These are phyloP conservation scores for Bombylius discolor DNA, from an alignment of 2,888 invertebrate species.

Conservation along the genomic window DNA sequence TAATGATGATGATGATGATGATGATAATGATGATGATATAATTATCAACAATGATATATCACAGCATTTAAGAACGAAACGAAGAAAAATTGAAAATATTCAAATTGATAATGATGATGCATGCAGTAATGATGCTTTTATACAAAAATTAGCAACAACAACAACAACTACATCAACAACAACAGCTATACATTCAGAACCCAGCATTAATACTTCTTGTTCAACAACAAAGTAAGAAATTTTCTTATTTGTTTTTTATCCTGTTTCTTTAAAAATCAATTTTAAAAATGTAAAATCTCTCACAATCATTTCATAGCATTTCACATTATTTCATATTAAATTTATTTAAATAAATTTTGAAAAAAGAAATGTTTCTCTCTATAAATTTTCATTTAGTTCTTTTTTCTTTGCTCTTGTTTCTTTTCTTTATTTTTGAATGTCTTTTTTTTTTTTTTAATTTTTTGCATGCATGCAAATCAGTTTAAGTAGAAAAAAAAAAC, in stretches of 20 bases:
- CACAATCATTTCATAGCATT: too few relatives aligned
- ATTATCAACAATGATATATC: slow-evolving; percentile 1
- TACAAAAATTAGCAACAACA: slow-evolving; percentile 29
- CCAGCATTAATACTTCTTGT: slow-evolving; percentile 13
- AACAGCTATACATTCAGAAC: slow-evolving; percentile 1
- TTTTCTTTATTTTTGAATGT: too few relatives aligned
- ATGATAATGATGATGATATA: background rate
- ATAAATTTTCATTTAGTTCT: too few relatives aligned
- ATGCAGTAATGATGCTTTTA: slow-evolving; percentile 36
- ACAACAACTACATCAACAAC: slow-evolving; percentile 12
- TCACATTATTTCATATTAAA: too few relatives aligned
- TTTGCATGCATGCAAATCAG: too few relatives aligned
- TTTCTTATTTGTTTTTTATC: background rate
- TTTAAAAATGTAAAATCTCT: too few relatives aligned
- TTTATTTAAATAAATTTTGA: too few relatives aligned
- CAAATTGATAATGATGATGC: slow-evolving; percentile 36
- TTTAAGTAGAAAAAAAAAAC: too few relatives aligned
- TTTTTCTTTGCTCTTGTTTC: too few relatives aligned
- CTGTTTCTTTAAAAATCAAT: too few relatives aligned
- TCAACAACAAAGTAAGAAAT: slow-evolving; percentile 16
- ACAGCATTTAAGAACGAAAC: slow-evolving; percentile 21
- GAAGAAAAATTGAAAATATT: slow-evolving; percentile 28
- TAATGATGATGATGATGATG: slow-evolving; percentile 1
- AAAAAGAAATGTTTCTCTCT: too few relatives aligned
- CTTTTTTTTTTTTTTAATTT: too few relatives aligned